Percentiles rank a stretch among this genome's conserved stretches.
Conservation (phyloP, 2,888 invertebrate genomes). For the Leptopilina myrica region DNA sequence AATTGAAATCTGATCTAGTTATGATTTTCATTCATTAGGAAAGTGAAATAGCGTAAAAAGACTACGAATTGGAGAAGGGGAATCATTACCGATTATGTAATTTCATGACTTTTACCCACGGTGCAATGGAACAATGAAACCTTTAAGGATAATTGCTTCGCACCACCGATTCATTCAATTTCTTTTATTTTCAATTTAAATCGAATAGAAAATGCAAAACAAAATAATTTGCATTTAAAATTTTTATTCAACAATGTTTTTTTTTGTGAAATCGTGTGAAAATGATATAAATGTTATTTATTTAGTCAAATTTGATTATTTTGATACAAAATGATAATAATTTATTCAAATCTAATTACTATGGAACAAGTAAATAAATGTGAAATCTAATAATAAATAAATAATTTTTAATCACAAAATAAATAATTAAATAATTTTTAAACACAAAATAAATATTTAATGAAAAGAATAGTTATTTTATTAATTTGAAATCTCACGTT, state of each 20-base stretch:
- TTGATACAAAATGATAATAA: too few relatives aligned
- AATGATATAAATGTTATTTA: too few relatives aligned
- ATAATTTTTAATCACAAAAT: not conserved
- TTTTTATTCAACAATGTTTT: too few relatives aligned
- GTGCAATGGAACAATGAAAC: conserved; percentile 58
- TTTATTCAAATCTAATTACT: too few relatives aligned
- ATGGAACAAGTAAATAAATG: too few relatives aligned
- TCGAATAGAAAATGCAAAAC: not conserved
- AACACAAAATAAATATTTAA: too few relatives aligned
- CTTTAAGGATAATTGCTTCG: conserved; percentile 52
- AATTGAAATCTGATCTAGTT: conserved; percentile 9
- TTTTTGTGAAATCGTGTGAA: too few relatives aligned
- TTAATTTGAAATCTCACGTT: too few relatives aligned
- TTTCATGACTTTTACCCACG: conserved; percentile 63
- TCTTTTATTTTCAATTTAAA: conserved; percentile 6
- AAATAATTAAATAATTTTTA: not conserved
- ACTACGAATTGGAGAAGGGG: conserved; percentile 50
- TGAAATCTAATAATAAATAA: not conserved
- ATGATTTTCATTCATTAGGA: conserved; percentile 45
- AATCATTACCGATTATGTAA: conserved; percentile 63
- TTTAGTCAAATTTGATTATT: too few relatives aligned
- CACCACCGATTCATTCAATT: conserved; percentile 51
- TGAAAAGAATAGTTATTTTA: too few relatives aligned
- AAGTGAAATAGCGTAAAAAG: conserved; percentile 33
- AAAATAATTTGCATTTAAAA: not conserved